Conservation (phyloP, 2,797 vertebrate species). For the Alcedo quadribrachys region DNA sequence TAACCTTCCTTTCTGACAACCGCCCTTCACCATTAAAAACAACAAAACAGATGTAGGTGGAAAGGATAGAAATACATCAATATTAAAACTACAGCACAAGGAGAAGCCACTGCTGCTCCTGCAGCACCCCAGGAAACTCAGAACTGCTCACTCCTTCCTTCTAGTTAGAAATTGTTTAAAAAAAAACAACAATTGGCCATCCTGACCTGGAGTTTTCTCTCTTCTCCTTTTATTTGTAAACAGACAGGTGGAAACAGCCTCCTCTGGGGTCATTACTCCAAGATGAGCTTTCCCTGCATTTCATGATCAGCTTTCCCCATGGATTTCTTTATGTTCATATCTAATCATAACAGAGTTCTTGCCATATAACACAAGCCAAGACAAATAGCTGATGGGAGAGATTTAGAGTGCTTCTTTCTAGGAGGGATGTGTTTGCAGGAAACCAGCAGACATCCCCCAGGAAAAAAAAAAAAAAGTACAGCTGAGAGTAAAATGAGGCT, state of each 20-base stretch:
- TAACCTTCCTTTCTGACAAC: background rate
- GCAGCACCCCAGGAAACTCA: background rate
- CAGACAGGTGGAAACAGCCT: background rate
- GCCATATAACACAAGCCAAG: background rate
- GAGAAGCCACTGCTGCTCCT: background rate
- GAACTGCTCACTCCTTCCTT: background rate
- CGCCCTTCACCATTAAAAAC: background rate
- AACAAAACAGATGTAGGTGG: fast-evolving
- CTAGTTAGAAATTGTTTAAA: background rate
- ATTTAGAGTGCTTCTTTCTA: background rate
- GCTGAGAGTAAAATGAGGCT: background rate
- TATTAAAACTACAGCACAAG: background rate
- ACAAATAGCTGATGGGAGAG: background rate
- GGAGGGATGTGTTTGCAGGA: background rate
- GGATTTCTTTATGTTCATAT: background rate
- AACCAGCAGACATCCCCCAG: background rate
- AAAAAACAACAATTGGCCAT: background rate
- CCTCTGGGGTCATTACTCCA: background rate
- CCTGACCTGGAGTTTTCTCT: background rate
- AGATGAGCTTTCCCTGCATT: background rate
- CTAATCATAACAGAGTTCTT: background rate
- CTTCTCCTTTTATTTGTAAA: background rate
- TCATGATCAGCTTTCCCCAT: background rate
- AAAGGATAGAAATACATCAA: background rate
- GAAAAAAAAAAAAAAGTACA: too few relatives aligned